These are phyloP conservation scores for Potorous gilbertii DNA, from an alignment of 2,797 vertebrate species.

Conservation along the genomic window DNA sequence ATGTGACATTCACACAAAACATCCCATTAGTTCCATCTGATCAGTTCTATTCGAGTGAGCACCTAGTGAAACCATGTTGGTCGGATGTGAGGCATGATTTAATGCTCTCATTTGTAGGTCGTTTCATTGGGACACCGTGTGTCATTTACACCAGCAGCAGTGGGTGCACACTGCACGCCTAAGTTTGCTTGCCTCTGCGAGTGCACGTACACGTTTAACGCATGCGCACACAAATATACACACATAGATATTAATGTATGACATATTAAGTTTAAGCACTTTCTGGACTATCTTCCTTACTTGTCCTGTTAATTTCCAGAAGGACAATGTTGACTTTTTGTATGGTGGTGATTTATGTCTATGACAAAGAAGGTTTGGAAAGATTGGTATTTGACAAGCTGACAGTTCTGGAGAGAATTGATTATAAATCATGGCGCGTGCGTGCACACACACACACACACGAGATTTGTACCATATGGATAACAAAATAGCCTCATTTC, in stretches of 20 bases:
- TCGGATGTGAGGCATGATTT: constrained; percentile 58
- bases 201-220: not conserved
- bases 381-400: not conserved
- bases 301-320: constrained; percentile 1
- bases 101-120: constrained; percentile 39
- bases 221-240: not conserved
- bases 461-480: not conserved
- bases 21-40: constrained; percentile 65
- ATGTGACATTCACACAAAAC: constrained; percentile 61
- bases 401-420: constrained; percentile 15
- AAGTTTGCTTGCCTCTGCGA: not conserved
- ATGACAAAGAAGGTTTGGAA: constrained; percentile 12
- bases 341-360: not conserved
- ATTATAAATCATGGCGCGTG: not conserved
- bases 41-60: constrained; percentile 69
- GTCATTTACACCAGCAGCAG: not conserved
- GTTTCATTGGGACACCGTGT: constrained; percentile 33
- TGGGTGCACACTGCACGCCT: not conserved
- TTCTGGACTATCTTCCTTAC: constrained; percentile 18
- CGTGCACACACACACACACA: not conserved
- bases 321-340: not conserved
- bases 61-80: constrained; percentile 38
- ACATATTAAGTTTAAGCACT: not conserved
- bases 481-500: not conserved
- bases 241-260: not conserved